These are phyloP conservation scores for Rhynchonycteris naso DNA, from an alignment of 2,797 vertebrate genomes.

Conservation along the genomic window DNA sequence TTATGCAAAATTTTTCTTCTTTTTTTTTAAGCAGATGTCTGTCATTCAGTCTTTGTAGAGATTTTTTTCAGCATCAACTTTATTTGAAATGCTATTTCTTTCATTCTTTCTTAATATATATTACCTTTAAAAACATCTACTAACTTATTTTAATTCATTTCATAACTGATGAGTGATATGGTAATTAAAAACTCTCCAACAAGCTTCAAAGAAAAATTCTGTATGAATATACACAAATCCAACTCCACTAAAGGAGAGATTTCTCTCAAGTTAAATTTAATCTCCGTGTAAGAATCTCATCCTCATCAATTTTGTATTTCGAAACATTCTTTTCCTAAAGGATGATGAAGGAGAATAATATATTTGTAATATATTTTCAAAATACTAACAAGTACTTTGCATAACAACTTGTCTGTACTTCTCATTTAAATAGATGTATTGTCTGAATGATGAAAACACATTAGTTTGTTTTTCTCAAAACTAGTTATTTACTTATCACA, in stretches of 20 bases:
- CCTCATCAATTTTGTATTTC: conserved; percentile 37
- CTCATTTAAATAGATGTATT: not conserved
- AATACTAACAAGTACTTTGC: not conserved
- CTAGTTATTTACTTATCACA: not conserved
- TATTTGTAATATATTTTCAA: conserved; percentile 18
- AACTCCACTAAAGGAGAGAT: not conserved
- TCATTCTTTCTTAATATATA: conserved; percentile 21
- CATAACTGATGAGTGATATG: not conserved
- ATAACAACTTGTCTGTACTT: conserved; percentile 21
- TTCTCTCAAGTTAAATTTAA: conserved; percentile 48
- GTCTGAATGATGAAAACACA: conserved; percentile 22
- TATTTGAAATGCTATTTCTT: conserved; percentile 9
- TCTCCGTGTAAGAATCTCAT: conserved; percentile 13
- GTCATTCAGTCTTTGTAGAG: not conserved
- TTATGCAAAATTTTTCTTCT: not conserved
- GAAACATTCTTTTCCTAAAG: not conserved
- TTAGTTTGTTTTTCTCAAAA: not conserved
- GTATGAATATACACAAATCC: conserved; percentile 4
- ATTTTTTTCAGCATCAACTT: not conserved
- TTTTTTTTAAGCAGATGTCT: not conserved
- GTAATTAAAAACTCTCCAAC: not conserved
- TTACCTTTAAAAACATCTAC: not conserved
- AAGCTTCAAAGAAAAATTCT: conserved; percentile 19
- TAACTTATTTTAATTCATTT: not conserved
- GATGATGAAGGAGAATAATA: not conserved